Evolutionary conservation across 2,113 vertebrate genomes (phyloP), one percentile per base, ranked within the genome.

Genomic region (Urocynchramus pylzowi): DNA sequence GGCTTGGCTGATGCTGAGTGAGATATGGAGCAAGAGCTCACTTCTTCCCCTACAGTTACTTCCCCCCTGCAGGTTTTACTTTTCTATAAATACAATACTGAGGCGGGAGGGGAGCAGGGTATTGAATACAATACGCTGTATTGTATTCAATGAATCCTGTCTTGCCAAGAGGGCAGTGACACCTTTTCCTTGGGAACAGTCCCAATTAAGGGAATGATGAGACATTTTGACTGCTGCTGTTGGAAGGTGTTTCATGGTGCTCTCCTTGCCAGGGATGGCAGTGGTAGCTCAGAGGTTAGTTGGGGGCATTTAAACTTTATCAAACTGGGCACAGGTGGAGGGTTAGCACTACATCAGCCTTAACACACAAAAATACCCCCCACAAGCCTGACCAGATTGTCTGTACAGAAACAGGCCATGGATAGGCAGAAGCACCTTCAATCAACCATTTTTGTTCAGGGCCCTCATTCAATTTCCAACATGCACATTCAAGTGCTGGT

Each of bases 91-190:
- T 74, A 74, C 14, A 35, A 3, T 37, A 6, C 2, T 16, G 42
- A 17, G 3, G 4, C 3, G 20, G 16, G 5, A 8, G 3, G 1
- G 16, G 27, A 92, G 31, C 5, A 54, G 6, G 3, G 3, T n/a
- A 16, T 24, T 27, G 13, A 27, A 19, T 52, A 42, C 12, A 74
- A 33, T 3, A 17, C 33, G 22, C 9, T 35, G 22, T 10, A 57
- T 24, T 35, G 21, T 23, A 57, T 24, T 35, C 33, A 57, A 16
- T 9, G 9, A 50, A 10, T 42, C 39, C 23, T 79, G 30, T 19
- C 30, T 82, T 91, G 26, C 5, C 56, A 71, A 78, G 56, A 24
- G 4, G 6, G 21, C 8, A 61, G 6, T 37, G 19, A 41, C 10
- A 53, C 5, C 7, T 9, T 68, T 57, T 61, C 13, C 20, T 31